A percentile compares a stretch with the other conserved stretches of the same genome.
Conservation (phyloP, 1,140 invertebrate genomes). For the Heliconius hermathena region DNA sequence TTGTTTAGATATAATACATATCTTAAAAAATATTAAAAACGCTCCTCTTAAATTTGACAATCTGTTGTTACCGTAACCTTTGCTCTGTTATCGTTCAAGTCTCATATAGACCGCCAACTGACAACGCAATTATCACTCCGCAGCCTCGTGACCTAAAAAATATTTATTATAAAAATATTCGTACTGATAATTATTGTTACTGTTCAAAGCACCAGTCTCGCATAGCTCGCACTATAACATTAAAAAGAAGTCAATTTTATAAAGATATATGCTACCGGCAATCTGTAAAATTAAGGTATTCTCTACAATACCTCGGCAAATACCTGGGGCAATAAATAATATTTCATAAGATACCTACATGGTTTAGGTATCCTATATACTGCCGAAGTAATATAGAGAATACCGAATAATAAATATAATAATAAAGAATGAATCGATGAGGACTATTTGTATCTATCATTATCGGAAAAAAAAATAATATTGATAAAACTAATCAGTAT, state of each 20-base stretch:
- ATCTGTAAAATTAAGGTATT: not conserved
- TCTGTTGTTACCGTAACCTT: constrained; percentile 78
- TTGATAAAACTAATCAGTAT: no score
- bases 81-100: constrained; percentile 67
- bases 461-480: no score
- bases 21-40: constrained; percentile 24
- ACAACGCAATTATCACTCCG: constrained; percentile 68
- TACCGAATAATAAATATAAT: no score
- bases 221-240: not conserved
- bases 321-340: no score
- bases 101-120: constrained; percentile 69
- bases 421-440: no score
- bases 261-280: not conserved
- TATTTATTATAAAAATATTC: constrained; percentile 45
- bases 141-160: constrained; percentile 78
- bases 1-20: constrained; percentile 18
- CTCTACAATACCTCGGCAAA: no score
- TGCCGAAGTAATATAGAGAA: no score
- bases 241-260: no score
- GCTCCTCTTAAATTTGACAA: constrained; percentile 55
- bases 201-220: not conserved
- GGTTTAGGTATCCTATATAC: no score
- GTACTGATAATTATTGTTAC: constrained; percentile 7
- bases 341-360: no score
- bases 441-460: no score